Evolutionary conservation across 37 sponge, comb jelly and placozoan species (phyloP), one percentile per base, ranked within the genome.

Genomic region (Petrosia ficiformis): DNA sequence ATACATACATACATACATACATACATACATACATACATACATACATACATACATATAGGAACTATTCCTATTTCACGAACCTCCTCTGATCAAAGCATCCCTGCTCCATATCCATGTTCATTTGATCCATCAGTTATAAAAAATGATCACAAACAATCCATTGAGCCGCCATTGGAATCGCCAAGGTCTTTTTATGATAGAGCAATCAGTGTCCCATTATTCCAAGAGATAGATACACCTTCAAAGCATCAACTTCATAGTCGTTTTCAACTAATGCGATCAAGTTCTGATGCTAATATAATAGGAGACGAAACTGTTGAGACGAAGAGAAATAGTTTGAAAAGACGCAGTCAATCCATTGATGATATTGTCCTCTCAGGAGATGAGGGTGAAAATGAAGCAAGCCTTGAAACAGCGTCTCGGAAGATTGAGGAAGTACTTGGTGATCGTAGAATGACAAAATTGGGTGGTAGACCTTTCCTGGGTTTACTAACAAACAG

Each of bases 351-450:
- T 48, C 54, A 48, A 14, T 48, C 54, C 54, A 48, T 48, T 48
- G 54, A 48, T 14, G 54, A 48, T 48, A 48, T 48, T 19, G n/a
- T n/a, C n/a, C 14, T 48, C 14, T 48, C 54, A 19, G 54, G 54
- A 61, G 63, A 61, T 61, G 54, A 48, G 10, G 54, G 16, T 10
- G 28, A 11, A 26, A 61, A n/a, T 8, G 63, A 61, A 29, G 63
- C 63, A 5, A 61, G 63, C 26, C 63, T 61, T n/a, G 63, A 61
- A 29, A 61, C 63, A 26, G 63, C 63, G 22, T 11, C 63, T 8
- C 14, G 28, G 22, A 61, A 61, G 63, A 61, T 61, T 6, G 63
- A 61, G 63, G 63, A 8, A 8, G 63, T 22, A 26, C 63, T 61
- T 29, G 22, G 28, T 8, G 28, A 61, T 5, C 6, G 28, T 5